Evolutionary conservation across 2,113 vertebrate genomes (phyloP).

Genomic region (Pollachius pollachius): DNA sequence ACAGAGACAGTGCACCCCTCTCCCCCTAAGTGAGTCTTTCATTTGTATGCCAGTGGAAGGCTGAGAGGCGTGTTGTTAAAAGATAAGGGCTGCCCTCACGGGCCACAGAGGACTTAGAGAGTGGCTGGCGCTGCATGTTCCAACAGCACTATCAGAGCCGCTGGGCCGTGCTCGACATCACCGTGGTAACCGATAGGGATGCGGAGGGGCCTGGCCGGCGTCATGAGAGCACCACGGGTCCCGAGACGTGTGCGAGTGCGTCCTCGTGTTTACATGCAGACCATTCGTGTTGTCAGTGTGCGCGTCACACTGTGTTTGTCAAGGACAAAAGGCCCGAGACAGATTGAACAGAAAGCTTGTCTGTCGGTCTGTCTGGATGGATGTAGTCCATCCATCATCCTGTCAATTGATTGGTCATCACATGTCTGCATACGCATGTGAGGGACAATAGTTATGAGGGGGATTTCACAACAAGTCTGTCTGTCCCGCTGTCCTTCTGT

Average conservation of each 20-base stretch:
- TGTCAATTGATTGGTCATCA: too few species aligned
- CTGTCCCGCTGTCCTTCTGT: too few species aligned
- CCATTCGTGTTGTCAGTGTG: too few species aligned
- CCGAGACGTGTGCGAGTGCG: too few species aligned
- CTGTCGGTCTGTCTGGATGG: slow-evolving; percentile 3
- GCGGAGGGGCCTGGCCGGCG: slow-evolving; percentile 33
- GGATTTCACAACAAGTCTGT: too few species aligned
- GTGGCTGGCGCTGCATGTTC: slow-evolving; percentile 63
- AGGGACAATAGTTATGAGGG: too few species aligned
- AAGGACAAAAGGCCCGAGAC: too few species aligned
- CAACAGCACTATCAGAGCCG: slow-evolving; percentile 54
- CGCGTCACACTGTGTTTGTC: too few species aligned
- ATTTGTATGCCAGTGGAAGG: slow-evolving; percentile 70
- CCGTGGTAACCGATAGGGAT: slow-evolving; percentile 58
- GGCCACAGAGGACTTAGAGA: slow-evolving; percentile 62
- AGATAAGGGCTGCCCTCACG: slow-evolving; percentile 74
- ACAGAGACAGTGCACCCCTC: too few species aligned
- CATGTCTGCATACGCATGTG: too few species aligned
- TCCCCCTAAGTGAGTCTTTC: slow-evolving; percentile 70
- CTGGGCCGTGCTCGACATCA: slow-evolving; percentile 59
- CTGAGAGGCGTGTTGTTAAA: slow-evolving; percentile 74
- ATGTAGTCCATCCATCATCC: too few species aligned
- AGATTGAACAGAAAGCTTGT: neutral
- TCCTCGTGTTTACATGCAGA: too few species aligned
- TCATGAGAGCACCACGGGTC: slow-evolving; percentile 3